Evolutionary conservation across 2,797 vertebrate genomes (phyloP).

Genomic region (Phataginus tricuspis): DNA sequence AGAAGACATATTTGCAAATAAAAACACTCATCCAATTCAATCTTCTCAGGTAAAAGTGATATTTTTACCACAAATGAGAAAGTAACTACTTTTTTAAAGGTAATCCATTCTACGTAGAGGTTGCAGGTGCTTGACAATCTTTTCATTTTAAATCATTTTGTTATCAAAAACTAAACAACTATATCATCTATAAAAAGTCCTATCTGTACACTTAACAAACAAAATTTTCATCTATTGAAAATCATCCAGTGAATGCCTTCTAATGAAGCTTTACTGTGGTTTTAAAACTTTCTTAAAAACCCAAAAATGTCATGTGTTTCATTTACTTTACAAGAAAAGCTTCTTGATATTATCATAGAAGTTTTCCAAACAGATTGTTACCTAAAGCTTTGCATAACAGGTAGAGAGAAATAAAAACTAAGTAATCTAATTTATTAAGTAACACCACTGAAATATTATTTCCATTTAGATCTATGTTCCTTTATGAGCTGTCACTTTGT

Average conservation of each 20-base stretch:
- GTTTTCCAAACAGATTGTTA: not conserved
- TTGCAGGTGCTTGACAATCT: not conserved
- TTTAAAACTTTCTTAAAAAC: not conserved
- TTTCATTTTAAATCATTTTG: not conserved
- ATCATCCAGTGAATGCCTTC: not conserved
- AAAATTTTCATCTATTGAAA: not conserved
- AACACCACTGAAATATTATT: not conserved
- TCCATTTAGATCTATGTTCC: not conserved
- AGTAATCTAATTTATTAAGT: not conserved
- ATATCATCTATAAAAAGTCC: not conserved
- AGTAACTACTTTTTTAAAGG: not conserved
- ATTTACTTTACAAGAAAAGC: not conserved
- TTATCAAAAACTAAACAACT: not conserved
- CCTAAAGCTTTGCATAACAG: not conserved
- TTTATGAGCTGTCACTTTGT: not conserved
- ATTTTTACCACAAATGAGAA: not conserved
- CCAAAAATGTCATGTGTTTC: not conserved
- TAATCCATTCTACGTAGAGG: not conserved
- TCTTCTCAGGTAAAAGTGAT: not conserved
- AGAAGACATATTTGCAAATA: not conserved
- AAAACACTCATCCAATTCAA: not conserved
- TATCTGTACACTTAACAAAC: not conserved
- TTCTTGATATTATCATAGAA: not conserved
- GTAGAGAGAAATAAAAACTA: not conserved
- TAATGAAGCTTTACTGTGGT: not conserved